Evolutionary conservation across 2,797 vertebrate species (phyloP).

Genomic region (Odontamblyopus lacepedii): DNA sequence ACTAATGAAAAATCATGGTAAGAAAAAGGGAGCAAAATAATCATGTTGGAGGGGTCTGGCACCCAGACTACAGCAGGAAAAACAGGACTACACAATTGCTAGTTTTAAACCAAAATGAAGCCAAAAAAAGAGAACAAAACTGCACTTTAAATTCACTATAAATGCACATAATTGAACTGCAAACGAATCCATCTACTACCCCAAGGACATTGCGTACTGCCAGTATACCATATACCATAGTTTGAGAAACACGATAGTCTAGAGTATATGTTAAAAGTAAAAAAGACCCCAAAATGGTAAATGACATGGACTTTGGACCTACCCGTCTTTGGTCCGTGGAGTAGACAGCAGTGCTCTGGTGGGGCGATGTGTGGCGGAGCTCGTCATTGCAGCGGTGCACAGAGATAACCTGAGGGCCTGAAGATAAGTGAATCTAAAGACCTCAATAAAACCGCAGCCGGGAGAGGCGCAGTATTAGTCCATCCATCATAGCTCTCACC

Average conservation of each 20-base stretch:
- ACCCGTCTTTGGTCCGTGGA: constrained; percentile 49
- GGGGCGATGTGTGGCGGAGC: constrained; percentile 56
- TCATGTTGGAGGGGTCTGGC: too few relatives aligned
- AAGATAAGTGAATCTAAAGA: constrained; percentile 78
- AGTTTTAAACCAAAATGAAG: too few relatives aligned
- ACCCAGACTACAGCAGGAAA: too few relatives aligned
- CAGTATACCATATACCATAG: too few relatives aligned
- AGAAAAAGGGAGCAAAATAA: too few relatives aligned
- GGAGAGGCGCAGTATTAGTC: constrained; percentile 69
- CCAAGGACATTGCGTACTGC: neutral
- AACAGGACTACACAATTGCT: too few relatives aligned
- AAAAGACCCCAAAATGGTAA: neutral
- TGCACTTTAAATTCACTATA: too few relatives aligned
- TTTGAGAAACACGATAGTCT: too few relatives aligned
- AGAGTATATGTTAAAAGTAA: neutral
- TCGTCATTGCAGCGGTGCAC: constrained; percentile 61
- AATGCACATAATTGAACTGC: too few relatives aligned
- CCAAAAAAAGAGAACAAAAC: too few relatives aligned
- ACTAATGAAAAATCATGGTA: too few relatives aligned
- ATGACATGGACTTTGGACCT: neutral
- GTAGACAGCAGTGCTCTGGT: constrained; percentile 22
- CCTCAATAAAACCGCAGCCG: constrained; percentile 67
- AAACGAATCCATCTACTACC: too few relatives aligned
- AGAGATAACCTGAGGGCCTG: constrained; percentile 60
- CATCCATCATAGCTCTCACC: constrained; percentile 76